A percentile compares a stretch with the other conserved stretches of the same genome.
These are phyloP conservation scores for Helicorthomorpha holstii DNA, from an alignment of 1,140 invertebrate species.

Conservation along the genomic window DNA sequence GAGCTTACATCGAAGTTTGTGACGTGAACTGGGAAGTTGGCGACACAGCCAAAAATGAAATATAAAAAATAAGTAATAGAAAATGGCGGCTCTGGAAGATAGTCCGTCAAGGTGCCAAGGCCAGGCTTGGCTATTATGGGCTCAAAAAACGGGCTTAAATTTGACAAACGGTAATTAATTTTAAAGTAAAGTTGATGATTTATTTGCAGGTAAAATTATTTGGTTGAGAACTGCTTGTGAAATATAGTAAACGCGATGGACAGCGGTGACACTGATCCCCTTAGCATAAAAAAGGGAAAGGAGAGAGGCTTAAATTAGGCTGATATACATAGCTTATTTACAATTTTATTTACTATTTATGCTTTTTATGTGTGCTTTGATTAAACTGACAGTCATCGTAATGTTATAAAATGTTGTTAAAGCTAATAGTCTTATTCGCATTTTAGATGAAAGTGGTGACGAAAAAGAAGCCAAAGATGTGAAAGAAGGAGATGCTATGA, in stretches of 20 bases:
- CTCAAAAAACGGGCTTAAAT: conserved; percentile 1
- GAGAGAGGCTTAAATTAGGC: too few relatives aligned
- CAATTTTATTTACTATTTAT: not conserved
- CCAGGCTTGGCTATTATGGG: conserved; percentile 6
- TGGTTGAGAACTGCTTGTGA: too few relatives aligned
- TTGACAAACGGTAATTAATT: conserved; percentile 7
- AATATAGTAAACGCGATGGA: too few relatives aligned
- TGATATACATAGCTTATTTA: not conserved
- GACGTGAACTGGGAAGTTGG: too few relatives aligned
- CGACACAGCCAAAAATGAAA: conserved; percentile 10
- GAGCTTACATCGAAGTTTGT: too few relatives aligned
- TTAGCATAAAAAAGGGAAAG: too few relatives aligned
- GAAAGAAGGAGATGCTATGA: conserved; percentile 7
- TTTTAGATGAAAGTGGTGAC: conserved; percentile 7
- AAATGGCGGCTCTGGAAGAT: conserved; percentile 27
- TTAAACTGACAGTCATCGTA: not conserved
- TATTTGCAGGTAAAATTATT: too few relatives aligned
- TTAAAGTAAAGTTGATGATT: not conserved
- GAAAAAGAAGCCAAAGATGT: not conserved
- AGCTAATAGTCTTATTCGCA: not conserved
- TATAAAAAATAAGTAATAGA: conserved; percentile 26
- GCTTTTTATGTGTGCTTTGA: not conserved
- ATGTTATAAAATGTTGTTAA: not conserved
- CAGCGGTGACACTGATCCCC: too few relatives aligned
- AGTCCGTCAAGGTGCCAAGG: conserved; percentile 6